Base-by-base conservation (phyloP, 2,797 vertebrate genomes). In the Cyclura pinguis region DNA sequence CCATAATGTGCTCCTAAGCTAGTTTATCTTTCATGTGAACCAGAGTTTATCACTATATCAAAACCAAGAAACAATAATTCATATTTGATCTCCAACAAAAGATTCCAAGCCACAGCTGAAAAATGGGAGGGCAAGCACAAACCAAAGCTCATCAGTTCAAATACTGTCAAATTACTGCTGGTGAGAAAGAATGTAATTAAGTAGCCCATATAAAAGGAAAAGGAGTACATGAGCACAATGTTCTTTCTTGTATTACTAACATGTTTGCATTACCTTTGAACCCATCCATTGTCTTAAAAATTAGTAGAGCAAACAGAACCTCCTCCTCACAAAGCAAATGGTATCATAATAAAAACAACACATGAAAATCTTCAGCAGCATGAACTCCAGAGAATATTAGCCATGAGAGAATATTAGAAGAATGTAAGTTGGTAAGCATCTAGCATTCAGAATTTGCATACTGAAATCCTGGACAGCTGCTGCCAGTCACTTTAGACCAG, bases 211-310 rank as follows among this genome's bases (percentile, higher is more conserved):
- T 32, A 59, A 35, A 20, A 42, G 29, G 50, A 18, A 38, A 38
- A 24, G 32, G n/a, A 27, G 22, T n/a, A 32, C 13, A 5, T 64
- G 22, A 42, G 2, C 62, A 84, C 2, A 47, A 47, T 5, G 6
- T 13, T 29, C 38, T 67, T 67, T 47, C 27, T 24, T 42, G 27
- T 16, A 84, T 29, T 42, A 9, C 62, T 47, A 84, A 50, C 24
- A 32, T 4, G 13, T 84, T 67, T 69, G 9, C 59, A 64, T 83
- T 64, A 62, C 1, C 22, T 64, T 10, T 42, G 59, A 62, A 69
- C 24, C 12, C 62, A 38, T 12, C 38, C 76, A 72, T 55, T 38
- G 16, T 81, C 87, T 91, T 50, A 13, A 42, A 94, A 95, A 93
- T 92, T 9, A 84, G 12, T 89, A 73, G 0, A 57, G 0, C 73